phyloP scores from a whole-genome alignment of 2,888 invertebrate species.

The Stenurella melanura region DNA sequence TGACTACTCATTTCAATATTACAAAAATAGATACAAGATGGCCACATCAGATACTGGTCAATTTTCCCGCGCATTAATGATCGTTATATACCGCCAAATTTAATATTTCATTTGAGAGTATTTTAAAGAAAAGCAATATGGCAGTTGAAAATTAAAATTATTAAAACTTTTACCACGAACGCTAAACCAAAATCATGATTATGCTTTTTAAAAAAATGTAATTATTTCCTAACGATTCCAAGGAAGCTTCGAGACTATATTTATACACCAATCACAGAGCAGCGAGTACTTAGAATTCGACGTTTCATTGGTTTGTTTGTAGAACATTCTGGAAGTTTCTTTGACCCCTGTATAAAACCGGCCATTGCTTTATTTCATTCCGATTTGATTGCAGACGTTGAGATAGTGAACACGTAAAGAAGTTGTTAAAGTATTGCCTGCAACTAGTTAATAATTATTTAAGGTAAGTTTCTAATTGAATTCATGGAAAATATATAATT shows the following conservation, averaged over 20 bases:
- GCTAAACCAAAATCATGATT: slow-evolving; percentile 10
- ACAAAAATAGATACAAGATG: not conserved
- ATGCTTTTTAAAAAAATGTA: slow-evolving; percentile 22
- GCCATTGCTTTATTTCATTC: slow-evolving; percentile 63
- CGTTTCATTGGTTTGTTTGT: slow-evolving; percentile 62
- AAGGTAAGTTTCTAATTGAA: slow-evolving; percentile 59
- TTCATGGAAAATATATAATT: slow-evolving; percentile 13
- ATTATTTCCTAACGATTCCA: slow-evolving; percentile 37
- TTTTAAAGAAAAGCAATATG: slow-evolving; percentile 10
- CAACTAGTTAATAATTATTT: slow-evolving; percentile 57
- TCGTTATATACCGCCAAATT: slow-evolving; percentile 19
- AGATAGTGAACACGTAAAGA: slow-evolving; percentile 59
- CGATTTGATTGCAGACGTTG: slow-evolving; percentile 66
- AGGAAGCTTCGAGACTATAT: slow-evolving; percentile 33
- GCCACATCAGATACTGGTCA: slow-evolving; percentile 6
- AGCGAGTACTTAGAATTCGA: slow-evolving; percentile 33
- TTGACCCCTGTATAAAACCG: slow-evolving; percentile 68
- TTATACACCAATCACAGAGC: slow-evolving; percentile 55
- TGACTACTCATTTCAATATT: not conserved
- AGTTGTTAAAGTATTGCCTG: slow-evolving; percentile 66
- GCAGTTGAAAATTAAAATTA: slow-evolving; percentile 4
- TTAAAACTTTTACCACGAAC: not conserved
- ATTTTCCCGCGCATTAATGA: slow-evolving; percentile 40
- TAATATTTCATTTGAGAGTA: slow-evolving; percentile 18
- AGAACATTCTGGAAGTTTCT: slow-evolving; percentile 70